Base-by-base conservation (phyloP, 2,888 invertebrate genomes). In the Ochropacha duplaris region DNA sequence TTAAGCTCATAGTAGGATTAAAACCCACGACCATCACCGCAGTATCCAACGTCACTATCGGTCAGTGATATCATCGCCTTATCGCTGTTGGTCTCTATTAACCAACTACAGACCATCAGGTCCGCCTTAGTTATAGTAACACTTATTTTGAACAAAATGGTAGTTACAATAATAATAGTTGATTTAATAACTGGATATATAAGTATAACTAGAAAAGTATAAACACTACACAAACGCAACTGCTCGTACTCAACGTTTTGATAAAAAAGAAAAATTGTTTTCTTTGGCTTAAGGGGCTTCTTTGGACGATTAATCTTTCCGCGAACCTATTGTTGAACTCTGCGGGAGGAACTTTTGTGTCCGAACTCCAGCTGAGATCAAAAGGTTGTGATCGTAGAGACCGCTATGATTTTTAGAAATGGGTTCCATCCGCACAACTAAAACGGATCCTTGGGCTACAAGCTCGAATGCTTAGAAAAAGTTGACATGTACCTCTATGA, bases 221-320 rank as follows among this genome's bases (percentile, higher is more conserved):
- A 62, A 60, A 50, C 50, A 63, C 12, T 31, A 31, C 58, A 68
- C 67, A 71, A 79, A 78, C 76, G 74, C 76, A 76, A 71, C 70
- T 67, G 71, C 72, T 71, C 71, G 75, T 72, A 74, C 79, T 79
- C 78, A 83, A 79, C 83, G 74, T 87, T 90, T 90, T 88, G 90
- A 90, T 90, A 90, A 87, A 90, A 85, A 92, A 91, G 90, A 92
- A 91, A 91, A 92, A 91, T 92, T 87, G 85, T 87, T 87, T 81
- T 81, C 83, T 73, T 69, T 72, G 77, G 85, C 87, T 86, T 83
- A 84, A 79, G 77, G 78, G 86, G 86, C 82, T 88, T 80, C 87
- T 86, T 82, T 79, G 72, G 81, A 86, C 89, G 88, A 92, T 92
- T 92, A 92, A 92, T 92, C 92, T 91, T 90, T 81, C 81, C 80